These are phyloP conservation scores for Zapornia atra DNA, from an alignment of 2,113 vertebrate species.

Conservation along the genomic window DNA sequence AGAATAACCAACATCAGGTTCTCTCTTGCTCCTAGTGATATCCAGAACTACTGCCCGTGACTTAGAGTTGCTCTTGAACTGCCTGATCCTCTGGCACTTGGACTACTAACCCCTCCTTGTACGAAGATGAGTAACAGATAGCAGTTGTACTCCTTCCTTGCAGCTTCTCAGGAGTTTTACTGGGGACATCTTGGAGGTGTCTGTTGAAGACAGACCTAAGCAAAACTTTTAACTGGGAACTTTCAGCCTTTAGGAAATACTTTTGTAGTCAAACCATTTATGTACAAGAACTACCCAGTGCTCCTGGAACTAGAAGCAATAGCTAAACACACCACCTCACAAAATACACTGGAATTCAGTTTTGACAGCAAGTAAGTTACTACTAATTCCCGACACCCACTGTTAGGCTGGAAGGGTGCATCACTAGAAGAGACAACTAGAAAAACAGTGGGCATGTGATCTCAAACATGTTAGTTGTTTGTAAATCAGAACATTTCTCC, in stretches of 20 bases:
- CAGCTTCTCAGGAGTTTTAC: not conserved
- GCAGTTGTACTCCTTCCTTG: not conserved
- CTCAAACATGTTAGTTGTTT: not conserved
- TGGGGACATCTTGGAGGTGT: not conserved
- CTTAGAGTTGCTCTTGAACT: not conserved
- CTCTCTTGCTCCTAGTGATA: not conserved
- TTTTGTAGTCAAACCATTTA: not conserved
- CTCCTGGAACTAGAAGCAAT: not conserved
- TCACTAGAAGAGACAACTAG: not conserved
- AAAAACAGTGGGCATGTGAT: not conserved
- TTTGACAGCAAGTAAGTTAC: not conserved
- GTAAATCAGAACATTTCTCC: not conserved
- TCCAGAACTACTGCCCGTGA: not conserved
- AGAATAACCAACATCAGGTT: not conserved
- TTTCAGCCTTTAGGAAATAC: not conserved
- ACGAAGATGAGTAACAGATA: not conserved
- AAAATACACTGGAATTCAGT: not conserved
- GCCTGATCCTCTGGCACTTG: not conserved
- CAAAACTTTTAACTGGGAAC: not conserved
- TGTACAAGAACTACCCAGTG: not conserved
- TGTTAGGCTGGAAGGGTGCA: not conserved
- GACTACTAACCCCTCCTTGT: not conserved
- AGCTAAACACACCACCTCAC: not conserved
- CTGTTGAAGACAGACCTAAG: not conserved
- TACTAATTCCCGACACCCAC: not conserved